Base-by-base conservation (phyloP, 2,113 vertebrate species). In the Vombatus ursinus region DNA sequence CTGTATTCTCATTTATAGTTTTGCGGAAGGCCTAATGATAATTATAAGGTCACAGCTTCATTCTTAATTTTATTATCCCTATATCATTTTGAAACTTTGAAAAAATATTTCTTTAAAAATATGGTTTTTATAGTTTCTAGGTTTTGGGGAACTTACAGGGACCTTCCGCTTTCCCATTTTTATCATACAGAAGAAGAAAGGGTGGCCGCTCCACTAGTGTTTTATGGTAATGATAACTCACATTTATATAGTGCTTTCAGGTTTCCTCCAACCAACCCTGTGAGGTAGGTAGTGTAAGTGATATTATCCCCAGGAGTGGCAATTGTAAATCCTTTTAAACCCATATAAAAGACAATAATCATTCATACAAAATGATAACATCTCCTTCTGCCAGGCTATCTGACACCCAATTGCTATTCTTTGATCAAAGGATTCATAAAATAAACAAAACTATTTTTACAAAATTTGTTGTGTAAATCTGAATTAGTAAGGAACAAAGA, bases 341-440 rank as follows among this genome's bases (percentile, higher is more conserved):
- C 68, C 19, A 84, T 23, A 44, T 91, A 90, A 96, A 95, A 54
- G 92, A 7, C 19, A 50, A 28, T 94, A 57, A 52, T 48, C 2
- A 89, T 93, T 44, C 84, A 89, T 61, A 89, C 48, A 10, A 94
- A 89, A 12, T 77, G 28, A 77, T 95, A 92, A 68, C 89, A 92
- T 95, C 92, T 96, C 48, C 50, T 93, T 49, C 51, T 47, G 90
- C 3, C 91, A 4, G 93, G 61, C 47, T n/a, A 52, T 49, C 68
- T 92, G 91, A 94, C 1, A 53, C 91, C 57, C 90, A 31, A 94
- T 25, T 77, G 50, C 8, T 92, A 16, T 92, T 37, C 31, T 91
- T 92, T 96, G 57, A 28, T 53, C 61, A 95, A 95, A 93, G 95
- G 28, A 92, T 92, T 93, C 92, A 44, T 90, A 95, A 95, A 95